Conservation (phyloP, 1,140 invertebrate genomes). For the Eurosta solidaginis region DNA sequence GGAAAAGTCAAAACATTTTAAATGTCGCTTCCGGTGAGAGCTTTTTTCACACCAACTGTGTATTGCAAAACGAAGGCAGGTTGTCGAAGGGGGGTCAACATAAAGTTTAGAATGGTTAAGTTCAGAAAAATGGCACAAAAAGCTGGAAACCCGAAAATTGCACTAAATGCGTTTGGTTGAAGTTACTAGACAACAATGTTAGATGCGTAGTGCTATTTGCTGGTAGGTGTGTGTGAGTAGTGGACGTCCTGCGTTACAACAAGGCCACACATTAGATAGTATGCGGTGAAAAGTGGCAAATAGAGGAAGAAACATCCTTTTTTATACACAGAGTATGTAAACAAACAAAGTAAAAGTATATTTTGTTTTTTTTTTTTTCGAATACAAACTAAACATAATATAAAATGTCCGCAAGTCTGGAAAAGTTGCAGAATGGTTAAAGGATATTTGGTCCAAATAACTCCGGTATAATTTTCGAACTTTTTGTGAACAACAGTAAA, state of each 20-base stretch:
- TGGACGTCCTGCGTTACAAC: background rate
- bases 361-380: too few species aligned
- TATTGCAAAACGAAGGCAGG: background rate
- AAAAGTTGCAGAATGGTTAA: too few species aligned
- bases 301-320: too few species aligned
- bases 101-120: background rate
- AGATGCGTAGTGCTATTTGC: background rate
- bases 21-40: constrained; percentile 33
- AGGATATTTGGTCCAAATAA: too few species aligned
- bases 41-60: background rate
- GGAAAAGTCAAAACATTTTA: constrained; percentile 33
- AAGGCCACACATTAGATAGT: background rate
- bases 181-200: constrained; percentile 1
- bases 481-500: too few species aligned
- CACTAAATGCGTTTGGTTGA: background rate
- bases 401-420: too few species aligned
- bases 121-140: background rate
- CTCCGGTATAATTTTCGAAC: too few species aligned
- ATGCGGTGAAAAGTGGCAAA: background rate
- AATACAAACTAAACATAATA: too few species aligned
- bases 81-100: background rate
- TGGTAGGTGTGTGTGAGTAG: background rate
- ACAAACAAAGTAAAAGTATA: too few species aligned
- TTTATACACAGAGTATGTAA: too few species aligned
- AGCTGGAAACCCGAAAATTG: background rate